Evolutionary conservation across 2,888 invertebrate genomes (phyloP), one percentile per base, ranked within the genome.

Genomic region (Apocheima hispidaria): DNA sequence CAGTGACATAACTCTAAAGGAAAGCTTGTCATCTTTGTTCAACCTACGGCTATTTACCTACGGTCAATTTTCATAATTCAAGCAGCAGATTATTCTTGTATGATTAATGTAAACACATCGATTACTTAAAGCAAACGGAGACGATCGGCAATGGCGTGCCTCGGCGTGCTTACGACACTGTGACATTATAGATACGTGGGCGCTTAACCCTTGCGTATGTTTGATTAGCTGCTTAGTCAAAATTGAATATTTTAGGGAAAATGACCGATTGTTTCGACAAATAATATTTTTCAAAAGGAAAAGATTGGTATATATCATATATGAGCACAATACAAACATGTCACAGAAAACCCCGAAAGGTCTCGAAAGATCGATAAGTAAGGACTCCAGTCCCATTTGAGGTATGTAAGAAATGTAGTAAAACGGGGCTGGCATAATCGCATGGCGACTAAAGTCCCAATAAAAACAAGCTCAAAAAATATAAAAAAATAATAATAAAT

Each of bases 61-160:
- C 23, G 41, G 28, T 43, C 18, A 60, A 35, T 41, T 59, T 33
- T 40, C 10, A 46, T 44, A 52, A 56, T 21, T 2, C 14, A 35
- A 48, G 12, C 46, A 26, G 35, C 48, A 51, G 30, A 51, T 56
- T 20, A 52, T 41, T 52, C 28, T 35, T 41, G 35, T 52, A 48
- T 62, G 26, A 57, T 56, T 56, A 48, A 52, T 57, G 61, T 57
- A 56, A 52, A 41, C 56, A 62, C 14, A 40, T 12, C 21, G 53
- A 65, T 65, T 58, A 51, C 56, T 44, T 46, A 54, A 60, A 69
- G 51, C 64, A 65, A 68, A 53, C 49, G 57, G 21, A 33, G 52
- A 58, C 26, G 43, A 59, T 58, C 63, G 59, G 44, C 56, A 61
- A 58, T 50, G 60, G 60, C 58, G 26, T 48, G 41, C 62, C 67